Evolutionary conservation across 1,140 invertebrate species (phyloP).

Genomic region (Solenopsis fugax): DNA sequence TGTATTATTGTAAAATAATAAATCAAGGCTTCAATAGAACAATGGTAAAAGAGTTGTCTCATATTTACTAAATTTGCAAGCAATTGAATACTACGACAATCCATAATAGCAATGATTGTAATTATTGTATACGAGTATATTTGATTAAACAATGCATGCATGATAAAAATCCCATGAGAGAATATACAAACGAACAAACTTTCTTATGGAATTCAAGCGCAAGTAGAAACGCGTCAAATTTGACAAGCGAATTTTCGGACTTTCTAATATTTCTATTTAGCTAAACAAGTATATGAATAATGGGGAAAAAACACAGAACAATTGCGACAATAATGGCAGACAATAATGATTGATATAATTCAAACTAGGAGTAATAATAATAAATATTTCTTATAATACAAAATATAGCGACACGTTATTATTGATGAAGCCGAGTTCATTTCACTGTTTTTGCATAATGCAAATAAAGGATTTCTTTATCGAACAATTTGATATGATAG

Average conservation of each 20-base stretch:
- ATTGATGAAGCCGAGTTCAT: not conserved
- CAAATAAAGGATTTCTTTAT: not conserved
- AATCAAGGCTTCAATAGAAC: no score
- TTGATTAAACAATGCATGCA: not conserved
- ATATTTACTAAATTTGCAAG: not conserved
- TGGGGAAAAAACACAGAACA: not conserved
- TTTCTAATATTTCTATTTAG: not conserved
- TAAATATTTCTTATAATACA: slow-evolving; percentile 17
- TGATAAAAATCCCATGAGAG: slow-evolving; percentile 4
- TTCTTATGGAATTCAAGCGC: not conserved
- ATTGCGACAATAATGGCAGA: slow-evolving; percentile 7
- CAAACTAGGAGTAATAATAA: not conserved
- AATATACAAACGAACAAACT: not conserved
- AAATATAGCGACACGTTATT: slow-evolving; percentile 17
- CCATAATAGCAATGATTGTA: slow-evolving; percentile 1
- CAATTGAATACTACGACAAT: not conserved
- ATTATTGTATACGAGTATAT: not conserved
- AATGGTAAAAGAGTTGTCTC: not conserved
- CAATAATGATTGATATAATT: slow-evolving; percentile 13
- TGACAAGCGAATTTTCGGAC: not conserved
- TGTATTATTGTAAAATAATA: not conserved
- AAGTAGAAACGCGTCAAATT: slow-evolving; percentile 22
- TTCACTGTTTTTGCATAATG: not conserved
- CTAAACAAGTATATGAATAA: slow-evolving; percentile 8
- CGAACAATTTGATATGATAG: not conserved